These are phyloP conservation scores for Dioctria rufipes DNA, from an alignment of 2,888 invertebrate genomes.

Conservation along the genomic window DNA sequence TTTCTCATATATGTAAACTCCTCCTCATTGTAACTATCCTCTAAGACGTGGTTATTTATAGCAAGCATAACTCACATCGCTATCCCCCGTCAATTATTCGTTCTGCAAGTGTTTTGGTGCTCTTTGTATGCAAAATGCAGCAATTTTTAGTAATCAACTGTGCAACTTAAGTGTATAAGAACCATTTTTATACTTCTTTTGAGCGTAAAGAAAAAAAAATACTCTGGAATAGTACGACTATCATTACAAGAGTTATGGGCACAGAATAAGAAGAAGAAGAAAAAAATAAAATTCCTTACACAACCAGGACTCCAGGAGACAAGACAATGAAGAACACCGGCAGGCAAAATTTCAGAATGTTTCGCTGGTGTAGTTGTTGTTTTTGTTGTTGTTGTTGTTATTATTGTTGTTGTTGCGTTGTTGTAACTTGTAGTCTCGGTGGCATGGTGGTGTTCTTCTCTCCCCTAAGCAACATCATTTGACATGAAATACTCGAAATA, in stretches of 20 bases:
- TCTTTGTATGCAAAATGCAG: conserved; percentile 40
- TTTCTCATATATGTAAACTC: not conserved
- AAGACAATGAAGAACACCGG: conserved; percentile 43
- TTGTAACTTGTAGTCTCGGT: no score
- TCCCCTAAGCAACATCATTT: conserved; percentile 47
- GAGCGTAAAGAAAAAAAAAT: not conserved
- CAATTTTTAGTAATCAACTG: conserved; percentile 41
- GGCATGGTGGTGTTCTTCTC: not conserved
- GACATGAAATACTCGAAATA: conserved; percentile 56
- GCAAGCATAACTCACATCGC: no score
- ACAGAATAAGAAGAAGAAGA: not conserved
- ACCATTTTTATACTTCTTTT: conserved; percentile 10
- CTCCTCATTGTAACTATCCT: not conserved
- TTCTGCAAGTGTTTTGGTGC: conserved; percentile 10
- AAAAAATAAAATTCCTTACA: conserved; percentile 29
- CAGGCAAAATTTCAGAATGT: conserved; percentile 37
- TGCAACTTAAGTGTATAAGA: not conserved
- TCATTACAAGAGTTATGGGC: conserved; percentile 4
- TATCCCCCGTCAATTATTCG: not conserved
- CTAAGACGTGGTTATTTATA: not conserved
- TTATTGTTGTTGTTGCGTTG: not conserved
- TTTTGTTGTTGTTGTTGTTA: no score
- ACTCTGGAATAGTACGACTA: not conserved
- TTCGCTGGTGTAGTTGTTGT: conserved; percentile 2
- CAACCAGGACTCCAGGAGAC: conserved; percentile 19